phyloP scores from a whole-genome alignment of 2,113 vertebrate genomes.

The Hippocampus barbouri region DNA sequence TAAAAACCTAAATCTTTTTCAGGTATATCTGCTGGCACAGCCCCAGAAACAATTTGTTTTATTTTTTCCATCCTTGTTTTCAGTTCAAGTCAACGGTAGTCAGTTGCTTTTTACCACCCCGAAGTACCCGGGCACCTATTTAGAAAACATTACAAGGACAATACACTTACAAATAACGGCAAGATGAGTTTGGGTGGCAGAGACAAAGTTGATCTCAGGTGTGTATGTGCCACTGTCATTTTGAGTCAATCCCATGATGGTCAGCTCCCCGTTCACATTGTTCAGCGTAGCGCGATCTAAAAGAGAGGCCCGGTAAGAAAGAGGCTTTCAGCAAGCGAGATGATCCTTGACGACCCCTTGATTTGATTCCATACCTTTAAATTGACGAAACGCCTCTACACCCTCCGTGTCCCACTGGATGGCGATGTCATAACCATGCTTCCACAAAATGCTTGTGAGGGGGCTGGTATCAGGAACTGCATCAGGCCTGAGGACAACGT shows the following conservation, averaged over 20 bases:
- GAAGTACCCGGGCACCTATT: no score
- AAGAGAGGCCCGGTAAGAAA: neutral
- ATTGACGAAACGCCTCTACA: fast-evolving
- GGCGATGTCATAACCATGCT: neutral
- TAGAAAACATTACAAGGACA: neutral
- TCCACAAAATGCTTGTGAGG: conserved; percentile 8
- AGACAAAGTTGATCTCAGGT: fast-evolving
- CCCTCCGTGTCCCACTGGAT: fast-evolving
- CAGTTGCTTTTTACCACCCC: neutral
- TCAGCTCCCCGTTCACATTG: conserved; percentile 29
- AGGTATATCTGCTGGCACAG: no score
- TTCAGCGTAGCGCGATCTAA: conserved; percentile 11
- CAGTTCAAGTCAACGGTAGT: neutral
- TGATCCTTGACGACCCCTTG: neutral
- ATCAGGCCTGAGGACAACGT: conserved; percentile 7
- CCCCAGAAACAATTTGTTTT: neutral
- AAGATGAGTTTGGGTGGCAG: fast-evolving
- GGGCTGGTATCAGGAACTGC: fast-evolving
- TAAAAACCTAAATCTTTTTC: no score
- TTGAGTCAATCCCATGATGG: conserved; percentile 5
- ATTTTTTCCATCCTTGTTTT: neutral
- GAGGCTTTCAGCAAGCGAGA: neutral
- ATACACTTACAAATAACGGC: conserved; percentile 34
- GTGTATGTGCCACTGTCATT: neutral
- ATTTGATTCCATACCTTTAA: conserved; percentile 18